phyloP scores from a whole-genome alignment of 2,797 vertebrate genomes.

The Ispidina lecontei region DNA sequence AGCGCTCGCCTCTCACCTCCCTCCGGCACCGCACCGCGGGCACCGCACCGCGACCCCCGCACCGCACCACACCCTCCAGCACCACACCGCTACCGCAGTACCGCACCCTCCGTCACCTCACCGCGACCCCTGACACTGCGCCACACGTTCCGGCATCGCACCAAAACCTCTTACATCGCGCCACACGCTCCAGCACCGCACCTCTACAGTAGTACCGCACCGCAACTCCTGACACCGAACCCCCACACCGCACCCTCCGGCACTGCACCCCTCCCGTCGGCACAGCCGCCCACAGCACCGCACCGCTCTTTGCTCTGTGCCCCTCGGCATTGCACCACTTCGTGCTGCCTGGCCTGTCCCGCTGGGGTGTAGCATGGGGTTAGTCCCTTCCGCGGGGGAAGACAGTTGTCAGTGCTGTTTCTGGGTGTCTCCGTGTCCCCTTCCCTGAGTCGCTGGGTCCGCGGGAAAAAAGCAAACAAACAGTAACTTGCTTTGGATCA shows the following conservation, averaged over 20 bases:
- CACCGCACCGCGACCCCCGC: not conserved
- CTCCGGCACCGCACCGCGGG: not conserved
- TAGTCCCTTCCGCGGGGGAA: not conserved
- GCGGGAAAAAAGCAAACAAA: not conserved
- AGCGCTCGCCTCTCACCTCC: not conserved
- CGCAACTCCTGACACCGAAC: not conserved
- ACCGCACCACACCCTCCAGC: not conserved
- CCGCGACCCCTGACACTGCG: not conserved
- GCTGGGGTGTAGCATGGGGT: not conserved
- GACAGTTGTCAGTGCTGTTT: not conserved
- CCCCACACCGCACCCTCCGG: not conserved
- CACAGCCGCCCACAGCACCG: not conserved
- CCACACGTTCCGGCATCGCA: too few relatives aligned
- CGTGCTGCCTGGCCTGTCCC: too few relatives aligned
- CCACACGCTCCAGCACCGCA: too few relatives aligned
- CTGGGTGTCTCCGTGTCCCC: not conserved
- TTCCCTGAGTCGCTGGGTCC: not conserved
- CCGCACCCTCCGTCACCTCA: too few relatives aligned
- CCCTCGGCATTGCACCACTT: not conserved
- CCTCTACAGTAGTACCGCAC: too few relatives aligned
- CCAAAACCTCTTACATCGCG: not conserved
- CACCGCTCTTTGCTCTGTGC: not conserved
- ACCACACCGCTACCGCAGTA: not conserved
- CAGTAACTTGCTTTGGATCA: not conserved
- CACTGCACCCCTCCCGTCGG: not conserved